These are phyloP conservation scores for Drosophila fungiperda DNA, from an alignment of 2,888 invertebrate species.

Conservation along the genomic window DNA sequence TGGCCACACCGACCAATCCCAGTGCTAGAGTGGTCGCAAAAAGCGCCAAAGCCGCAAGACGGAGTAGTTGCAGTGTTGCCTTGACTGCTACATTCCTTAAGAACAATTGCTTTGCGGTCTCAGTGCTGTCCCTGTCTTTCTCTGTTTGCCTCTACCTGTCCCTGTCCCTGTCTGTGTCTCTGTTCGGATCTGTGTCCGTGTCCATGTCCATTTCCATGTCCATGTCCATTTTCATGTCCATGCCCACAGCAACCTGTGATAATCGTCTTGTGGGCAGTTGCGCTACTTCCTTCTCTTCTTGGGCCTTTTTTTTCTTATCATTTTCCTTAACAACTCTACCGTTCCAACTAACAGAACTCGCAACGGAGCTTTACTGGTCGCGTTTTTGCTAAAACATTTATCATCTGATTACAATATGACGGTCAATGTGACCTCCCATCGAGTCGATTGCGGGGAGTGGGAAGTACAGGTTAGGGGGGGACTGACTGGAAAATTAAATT, in stretches of 20 bases:
- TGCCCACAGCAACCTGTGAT: conserved; percentile 70
- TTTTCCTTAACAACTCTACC: conserved; percentile 45
- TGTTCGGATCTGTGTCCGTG: background rate
- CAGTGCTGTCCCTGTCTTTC: conserved; percentile 10
- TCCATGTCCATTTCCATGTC: conserved; percentile 6
- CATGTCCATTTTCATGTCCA: conserved; percentile 28
- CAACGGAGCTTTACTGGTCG: conserved; percentile 13
- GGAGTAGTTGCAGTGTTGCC: conserved; percentile 18
- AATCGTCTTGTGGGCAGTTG: conserved; percentile 76
- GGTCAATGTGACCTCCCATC: conserved; percentile 63
- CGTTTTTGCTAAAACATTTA: conserved; percentile 63
- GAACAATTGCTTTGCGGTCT: conserved; percentile 65
- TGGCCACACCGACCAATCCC: conserved; percentile 7
- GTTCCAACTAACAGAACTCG: background rate
- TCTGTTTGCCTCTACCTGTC: background rate
- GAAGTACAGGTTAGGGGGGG: background rate
- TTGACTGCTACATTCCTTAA: conserved; percentile 32
- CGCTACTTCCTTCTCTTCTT: conserved; percentile 10
- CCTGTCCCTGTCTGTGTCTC: background rate
- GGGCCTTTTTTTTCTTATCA: conserved; percentile 37
- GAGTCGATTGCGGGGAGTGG: conserved; percentile 12
- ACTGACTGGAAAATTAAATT: conserved; percentile 55
- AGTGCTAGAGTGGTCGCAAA: conserved; percentile 17
- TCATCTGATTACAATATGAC: conserved; percentile 79
- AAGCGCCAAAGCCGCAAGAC: conserved; percentile 29